Base-by-base conservation (phyloP, 2,888 invertebrate genomes). In the Fragum fragum region DNA sequence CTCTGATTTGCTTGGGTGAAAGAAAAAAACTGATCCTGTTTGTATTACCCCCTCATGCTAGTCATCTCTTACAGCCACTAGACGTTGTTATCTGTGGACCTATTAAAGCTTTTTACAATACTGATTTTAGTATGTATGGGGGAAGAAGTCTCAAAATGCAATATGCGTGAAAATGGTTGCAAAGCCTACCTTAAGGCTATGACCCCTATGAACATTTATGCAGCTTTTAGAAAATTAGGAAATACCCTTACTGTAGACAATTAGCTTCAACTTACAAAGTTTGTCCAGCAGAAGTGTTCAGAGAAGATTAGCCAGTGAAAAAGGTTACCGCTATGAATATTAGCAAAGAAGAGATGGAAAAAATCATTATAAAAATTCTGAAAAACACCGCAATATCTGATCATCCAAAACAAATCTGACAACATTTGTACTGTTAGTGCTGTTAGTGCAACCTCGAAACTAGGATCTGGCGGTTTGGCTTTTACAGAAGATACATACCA, bases 31-130 rank as follows among this genome's bases (percentile, higher is more conserved):
- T 78, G 18, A 28, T 73, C 14, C 70, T 72, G 14, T 73, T 78
- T 28, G 39, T 83, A 14, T 28, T 78, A 18, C 74, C 81, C 2
- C 72, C 77, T 16, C 77, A 77, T 28, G 74, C 77, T 5, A 71
- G 36, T 26, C 78, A 75, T 26, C 18, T 75, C 0, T 42, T 76
- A 7, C 73, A 83, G 32, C 79, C 73, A 1, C 14, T 73, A 3
- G 76, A 76, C 57, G 52, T 73, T 0, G 61, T 55, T 9, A 70
- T 71, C 32, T 77, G 63, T 66, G 73, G 63, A 5, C 73, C 57
- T 29, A 77, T 81, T 29, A 36, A 36, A 9, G 3, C 32, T 36
- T 36, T 6, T 36, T 36, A 36, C 32, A 3, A 36, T 36, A 6
- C 32, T 6, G 32, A 36, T 6, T 36, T 3, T 9, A 36, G 32